Evolutionary conservation across 1,140 invertebrate genomes (phyloP).

Genomic region (Zaprionus africanus): DNA sequence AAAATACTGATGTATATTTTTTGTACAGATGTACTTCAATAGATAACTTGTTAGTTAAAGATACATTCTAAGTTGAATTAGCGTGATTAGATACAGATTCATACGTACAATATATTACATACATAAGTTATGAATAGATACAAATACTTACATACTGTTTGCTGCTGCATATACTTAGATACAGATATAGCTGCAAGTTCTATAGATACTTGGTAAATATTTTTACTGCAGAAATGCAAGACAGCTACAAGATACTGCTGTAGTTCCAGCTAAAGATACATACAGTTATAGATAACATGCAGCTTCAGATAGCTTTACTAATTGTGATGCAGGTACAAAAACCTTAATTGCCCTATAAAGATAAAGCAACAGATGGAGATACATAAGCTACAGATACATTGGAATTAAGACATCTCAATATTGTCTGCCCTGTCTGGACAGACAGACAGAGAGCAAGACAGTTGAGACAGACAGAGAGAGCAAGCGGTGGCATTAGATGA

Average conservation of each 20-base stretch:
- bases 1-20: neutral
- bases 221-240: neutral
- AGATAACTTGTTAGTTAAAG: neutral
- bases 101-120: no score
- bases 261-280: neutral
- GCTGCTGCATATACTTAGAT: no score
- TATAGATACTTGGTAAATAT: neutral
- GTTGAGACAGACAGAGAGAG: neutral
- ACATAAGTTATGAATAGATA: no score
- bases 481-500: conserved; percentile 26
- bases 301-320: neutral
- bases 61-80: neutral
- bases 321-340: neutral
- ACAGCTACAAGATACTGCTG: neutral
- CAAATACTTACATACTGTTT: no score
- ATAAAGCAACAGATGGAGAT: conserved; percentile 3
- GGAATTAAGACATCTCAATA: conserved; percentile 9
- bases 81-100: neutral
- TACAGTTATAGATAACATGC: neutral
- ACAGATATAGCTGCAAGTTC: neutral
- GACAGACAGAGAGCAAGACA: neutral
- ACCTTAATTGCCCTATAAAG: neutral
- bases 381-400: conserved; percentile 16
- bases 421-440: no score
- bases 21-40: neutral